Conservation (phyloP, 2,888 invertebrate species). For the Hydrotaea diabolus region DNA sequence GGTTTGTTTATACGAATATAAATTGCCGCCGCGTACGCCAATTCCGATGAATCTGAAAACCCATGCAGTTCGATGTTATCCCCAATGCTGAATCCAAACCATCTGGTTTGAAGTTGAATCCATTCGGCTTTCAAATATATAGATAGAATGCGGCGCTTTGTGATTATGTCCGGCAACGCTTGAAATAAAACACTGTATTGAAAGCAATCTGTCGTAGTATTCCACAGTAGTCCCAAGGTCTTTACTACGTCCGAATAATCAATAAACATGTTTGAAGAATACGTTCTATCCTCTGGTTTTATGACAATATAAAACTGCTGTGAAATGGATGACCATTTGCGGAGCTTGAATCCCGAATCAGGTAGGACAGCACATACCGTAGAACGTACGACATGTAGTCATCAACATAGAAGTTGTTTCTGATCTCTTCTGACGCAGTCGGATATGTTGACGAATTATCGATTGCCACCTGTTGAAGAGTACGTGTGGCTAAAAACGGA, state of each 20-base stretch:
- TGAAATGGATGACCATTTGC: constrained; percentile 41
- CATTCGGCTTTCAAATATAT: no score
- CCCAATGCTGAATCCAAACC: constrained; percentile 16
- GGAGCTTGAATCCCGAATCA: constrained; percentile 18
- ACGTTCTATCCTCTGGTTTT: background rate
- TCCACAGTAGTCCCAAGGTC: constrained; percentile 44
- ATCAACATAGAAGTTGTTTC: constrained; percentile 46
- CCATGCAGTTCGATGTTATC: no score
- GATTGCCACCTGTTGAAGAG: constrained; percentile 47
- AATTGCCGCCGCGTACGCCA: no score
- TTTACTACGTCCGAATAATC: constrained; percentile 64
- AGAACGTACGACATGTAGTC: constrained; percentile 55
- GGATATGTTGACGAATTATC: constrained; percentile 33
- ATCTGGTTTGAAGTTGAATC: constrained; percentile 30
- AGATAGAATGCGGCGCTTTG: constrained; percentile 53
- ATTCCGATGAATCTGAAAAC: no score
- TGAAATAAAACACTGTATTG: no score
- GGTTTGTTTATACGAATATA: no score
- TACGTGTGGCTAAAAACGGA: constrained; percentile 52
- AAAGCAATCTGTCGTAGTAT: no score
- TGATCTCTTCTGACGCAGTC: constrained; percentile 40
- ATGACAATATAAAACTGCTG: background rate
- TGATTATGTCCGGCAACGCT: background rate
- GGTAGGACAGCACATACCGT: constrained; percentile 25
- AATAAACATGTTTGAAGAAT: constrained; percentile 70